Evolutionary conservation across 2,888 invertebrate genomes (phyloP).

Genomic region (Drosophila bunnanda): DNA sequence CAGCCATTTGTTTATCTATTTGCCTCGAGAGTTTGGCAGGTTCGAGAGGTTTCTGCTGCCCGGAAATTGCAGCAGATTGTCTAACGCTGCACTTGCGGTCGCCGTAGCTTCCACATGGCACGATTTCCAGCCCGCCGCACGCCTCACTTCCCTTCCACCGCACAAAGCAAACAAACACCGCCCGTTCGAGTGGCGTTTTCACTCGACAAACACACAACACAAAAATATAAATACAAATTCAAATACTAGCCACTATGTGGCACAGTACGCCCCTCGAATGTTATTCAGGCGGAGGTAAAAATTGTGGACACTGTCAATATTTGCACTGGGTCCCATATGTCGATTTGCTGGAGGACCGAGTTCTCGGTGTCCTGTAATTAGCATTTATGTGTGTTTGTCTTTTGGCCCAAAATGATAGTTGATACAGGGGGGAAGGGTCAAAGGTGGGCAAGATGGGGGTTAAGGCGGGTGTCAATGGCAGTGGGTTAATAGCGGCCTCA

Average conservation of each 20-base stretch:
- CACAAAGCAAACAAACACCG: slow-evolving; percentile 25
- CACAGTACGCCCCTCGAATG: slow-evolving; percentile 26
- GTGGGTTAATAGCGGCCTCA: slow-evolving; percentile 39
- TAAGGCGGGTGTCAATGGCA: slow-evolving; percentile 44
- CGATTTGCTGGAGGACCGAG: slow-evolving; percentile 45
- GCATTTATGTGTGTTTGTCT: slow-evolving; percentile 71
- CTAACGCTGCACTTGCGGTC: slow-evolving; percentile 58
- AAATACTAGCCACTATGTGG: slow-evolving; percentile 29
- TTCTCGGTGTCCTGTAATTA: slow-evolving; percentile 63
- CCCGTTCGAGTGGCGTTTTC: slow-evolving; percentile 48
- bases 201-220: slow-evolving; percentile 33
- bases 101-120: slow-evolving; percentile 44
- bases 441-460: not conserved
- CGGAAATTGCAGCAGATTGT: slow-evolving; percentile 80
- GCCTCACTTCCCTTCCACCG: slow-evolving; percentile 28
- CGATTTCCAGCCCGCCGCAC: slow-evolving; percentile 35
- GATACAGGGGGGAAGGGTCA: slow-evolving; percentile 11
- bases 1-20: slow-evolving; percentile 76
- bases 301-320: slow-evolving; percentile 64
- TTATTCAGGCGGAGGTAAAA: slow-evolving; percentile 49
- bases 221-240: slow-evolving; percentile 10
- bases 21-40: slow-evolving; percentile 51
- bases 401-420: slow-evolving; percentile 44
- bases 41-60: slow-evolving; percentile 30
- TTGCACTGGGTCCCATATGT: slow-evolving; percentile 73